Evolutionary conservation across 2,797 vertebrate species (phyloP).

Genomic region (Danio choprae): DNA sequence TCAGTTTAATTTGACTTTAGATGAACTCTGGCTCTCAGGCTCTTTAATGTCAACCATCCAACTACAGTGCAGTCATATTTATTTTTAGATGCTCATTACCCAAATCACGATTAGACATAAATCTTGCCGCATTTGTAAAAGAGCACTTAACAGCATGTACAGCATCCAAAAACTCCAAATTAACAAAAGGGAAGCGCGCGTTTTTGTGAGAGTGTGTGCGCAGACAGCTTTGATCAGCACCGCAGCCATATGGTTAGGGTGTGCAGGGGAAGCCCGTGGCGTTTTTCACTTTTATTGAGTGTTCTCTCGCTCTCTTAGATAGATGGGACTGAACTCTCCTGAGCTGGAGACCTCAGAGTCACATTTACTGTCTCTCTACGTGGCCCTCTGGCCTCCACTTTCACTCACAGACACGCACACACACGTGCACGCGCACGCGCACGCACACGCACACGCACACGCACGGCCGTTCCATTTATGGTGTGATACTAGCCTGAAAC

Average conservation of each 20-base stretch:
- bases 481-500: slow-evolving; percentile 70
- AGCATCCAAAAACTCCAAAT: slow-evolving; percentile 70
- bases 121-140: slow-evolving; percentile 73
- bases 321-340: slow-evolving; percentile 74
- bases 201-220: slow-evolving; percentile 29
- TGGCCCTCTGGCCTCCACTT: slow-evolving; percentile 75
- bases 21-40: neutral
- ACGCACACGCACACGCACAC: slow-evolving; percentile 17
- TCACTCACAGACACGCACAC: slow-evolving; percentile 19
- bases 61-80: neutral
- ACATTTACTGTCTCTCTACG: slow-evolving; percentile 75
- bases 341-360: slow-evolving; percentile 68
- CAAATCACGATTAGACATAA: slow-evolving; percentile 77
- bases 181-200: slow-evolving; percentile 64
- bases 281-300: slow-evolving; percentile 81
- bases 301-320: slow-evolving; percentile 67
- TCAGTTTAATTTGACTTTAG: neutral
- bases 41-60: slow-evolving; percentile 21
- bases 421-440: neutral
- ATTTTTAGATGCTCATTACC: slow-evolving; percentile 66
- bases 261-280: slow-evolving; percentile 11
- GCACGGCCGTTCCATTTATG: slow-evolving; percentile 65
- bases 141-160: slow-evolving; percentile 71
- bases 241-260: slow-evolving; percentile 47
- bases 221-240: slow-evolving; percentile 45